phyloP scores from a whole-genome alignment of 2,797 vertebrate genomes.

The Agapornis canus region DNA sequence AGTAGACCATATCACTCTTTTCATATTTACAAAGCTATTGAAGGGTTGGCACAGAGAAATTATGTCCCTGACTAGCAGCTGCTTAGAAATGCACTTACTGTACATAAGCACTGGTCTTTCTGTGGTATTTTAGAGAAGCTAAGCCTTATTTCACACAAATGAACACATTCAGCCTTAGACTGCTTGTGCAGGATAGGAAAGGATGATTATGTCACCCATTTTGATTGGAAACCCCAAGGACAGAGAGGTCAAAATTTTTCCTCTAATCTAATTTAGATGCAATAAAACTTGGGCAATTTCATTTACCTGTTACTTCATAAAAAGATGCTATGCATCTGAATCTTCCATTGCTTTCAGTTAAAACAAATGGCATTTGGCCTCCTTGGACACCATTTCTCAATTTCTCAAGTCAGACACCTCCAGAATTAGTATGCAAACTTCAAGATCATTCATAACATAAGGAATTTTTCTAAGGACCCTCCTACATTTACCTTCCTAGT shows the following conservation, averaged over 20 bases:
- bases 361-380: not conserved
- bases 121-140: not conserved
- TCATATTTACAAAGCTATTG: not conserved
- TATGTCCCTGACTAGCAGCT: not conserved
- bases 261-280: not conserved
- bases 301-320: not conserved
- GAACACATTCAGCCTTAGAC: not conserved
- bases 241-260: not conserved
- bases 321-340: not conserved
- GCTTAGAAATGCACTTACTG: not conserved
- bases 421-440: not conserved
- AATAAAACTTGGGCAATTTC: not conserved
- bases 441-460: not conserved
- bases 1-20: not conserved
- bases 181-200: not conserved
- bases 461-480: not conserved
- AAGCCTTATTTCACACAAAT: not conserved
- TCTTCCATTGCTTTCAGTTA: not conserved
- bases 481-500: not conserved
- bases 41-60: not conserved
- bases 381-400: not conserved
- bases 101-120: not conserved
- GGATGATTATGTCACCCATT: not conserved
- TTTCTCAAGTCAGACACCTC: not conserved
- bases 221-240: not conserved